Conservation (phyloP, 2,797 vertebrate species). For the Sardinella longiceps region DNA sequence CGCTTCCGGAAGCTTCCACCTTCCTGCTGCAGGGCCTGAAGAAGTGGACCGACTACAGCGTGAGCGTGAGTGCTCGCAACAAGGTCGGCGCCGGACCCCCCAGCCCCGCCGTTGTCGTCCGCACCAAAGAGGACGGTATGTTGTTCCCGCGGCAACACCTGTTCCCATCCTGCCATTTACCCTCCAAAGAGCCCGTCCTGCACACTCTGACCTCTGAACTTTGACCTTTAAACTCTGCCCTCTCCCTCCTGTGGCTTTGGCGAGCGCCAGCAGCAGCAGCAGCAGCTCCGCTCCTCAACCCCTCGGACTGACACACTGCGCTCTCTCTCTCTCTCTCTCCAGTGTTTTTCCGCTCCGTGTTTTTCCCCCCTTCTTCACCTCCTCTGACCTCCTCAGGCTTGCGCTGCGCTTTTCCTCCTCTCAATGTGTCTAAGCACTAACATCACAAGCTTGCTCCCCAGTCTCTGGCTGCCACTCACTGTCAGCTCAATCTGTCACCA, state of each 20-base stretch:
- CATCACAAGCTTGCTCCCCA: slow-evolving; percentile 61
- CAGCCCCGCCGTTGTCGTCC: slow-evolving; percentile 91
- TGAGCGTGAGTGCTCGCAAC: slow-evolving; percentile 89
- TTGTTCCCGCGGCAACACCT: slow-evolving; percentile 80
- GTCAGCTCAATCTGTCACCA: slow-evolving; percentile 28
- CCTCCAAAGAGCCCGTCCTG: slow-evolving; percentile 23
- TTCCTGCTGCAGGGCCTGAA: slow-evolving; percentile 92
- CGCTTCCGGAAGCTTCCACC: slow-evolving; percentile 78
- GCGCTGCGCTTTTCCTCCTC: slow-evolving; percentile 62
- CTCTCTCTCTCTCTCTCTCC: not conserved
- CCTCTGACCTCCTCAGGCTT: not conserved
- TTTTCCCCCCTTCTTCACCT: not conserved
- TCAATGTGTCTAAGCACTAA: slow-evolving; percentile 63
- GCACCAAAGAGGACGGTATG: slow-evolving; percentile 99
- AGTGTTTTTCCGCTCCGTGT: not conserved
- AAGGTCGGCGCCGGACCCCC: slow-evolving; percentile 92
- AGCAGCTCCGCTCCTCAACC: slow-evolving; percentile 69
- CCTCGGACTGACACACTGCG: not conserved
- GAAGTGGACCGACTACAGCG: slow-evolving; percentile 96
- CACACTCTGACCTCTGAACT: slow-evolving; percentile 13
- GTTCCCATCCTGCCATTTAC: slow-evolving; percentile 52
- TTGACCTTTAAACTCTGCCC: not conserved
- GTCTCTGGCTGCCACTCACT: slow-evolving; percentile 53
- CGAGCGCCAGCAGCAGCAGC: slow-evolving; percentile 46
- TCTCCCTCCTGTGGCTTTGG: not conserved